phyloP scores from a whole-genome alignment of 1,140 invertebrate genomes.

The Sycobia sp. region DNA sequence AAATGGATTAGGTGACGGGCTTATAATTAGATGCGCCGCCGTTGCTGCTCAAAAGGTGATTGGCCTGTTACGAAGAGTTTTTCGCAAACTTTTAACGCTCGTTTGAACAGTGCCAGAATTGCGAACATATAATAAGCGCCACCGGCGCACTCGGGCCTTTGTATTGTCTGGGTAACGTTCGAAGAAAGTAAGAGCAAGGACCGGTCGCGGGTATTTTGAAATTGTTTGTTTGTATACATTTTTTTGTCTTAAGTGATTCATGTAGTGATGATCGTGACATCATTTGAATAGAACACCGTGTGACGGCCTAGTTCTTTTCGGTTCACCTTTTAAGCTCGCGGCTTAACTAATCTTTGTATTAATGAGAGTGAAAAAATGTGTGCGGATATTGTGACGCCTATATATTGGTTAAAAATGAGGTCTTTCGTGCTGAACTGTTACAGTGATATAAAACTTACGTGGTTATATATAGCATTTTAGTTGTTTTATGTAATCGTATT shows the following conservation, averaged over 20 bases:
- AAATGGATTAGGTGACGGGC: slow-evolving; percentile 33
- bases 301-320: too few species aligned
- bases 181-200: slow-evolving; percentile 10
- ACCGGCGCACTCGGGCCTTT: slow-evolving; percentile 3
- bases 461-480: too few species aligned
- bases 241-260: too few species aligned
- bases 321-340: too few species aligned
- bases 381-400: too few species aligned
- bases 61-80: slow-evolving; percentile 36
- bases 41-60: slow-evolving; percentile 9
- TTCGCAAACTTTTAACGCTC: slow-evolving; percentile 30
- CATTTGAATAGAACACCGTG: too few species aligned
- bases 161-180: slow-evolving; percentile 21
- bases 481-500: too few species aligned
- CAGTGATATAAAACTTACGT: slow-evolving; percentile 4
- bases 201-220: slow-evolving; percentile 10
- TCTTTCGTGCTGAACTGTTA: slow-evolving; percentile 5
- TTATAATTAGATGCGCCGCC: slow-evolving; percentile 23
- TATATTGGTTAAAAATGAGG: too few species aligned
- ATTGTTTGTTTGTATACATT: slow-evolving; percentile 13
- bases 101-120: slow-evolving; percentile 26
- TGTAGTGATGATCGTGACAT: too few species aligned
- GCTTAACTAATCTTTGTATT: too few species aligned
- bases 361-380: too few species aligned
- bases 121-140: slow-evolving; percentile 26